phyloP scores from a whole-genome alignment of 2,113 vertebrate genomes.

The Danionella cerebrum region DNA sequence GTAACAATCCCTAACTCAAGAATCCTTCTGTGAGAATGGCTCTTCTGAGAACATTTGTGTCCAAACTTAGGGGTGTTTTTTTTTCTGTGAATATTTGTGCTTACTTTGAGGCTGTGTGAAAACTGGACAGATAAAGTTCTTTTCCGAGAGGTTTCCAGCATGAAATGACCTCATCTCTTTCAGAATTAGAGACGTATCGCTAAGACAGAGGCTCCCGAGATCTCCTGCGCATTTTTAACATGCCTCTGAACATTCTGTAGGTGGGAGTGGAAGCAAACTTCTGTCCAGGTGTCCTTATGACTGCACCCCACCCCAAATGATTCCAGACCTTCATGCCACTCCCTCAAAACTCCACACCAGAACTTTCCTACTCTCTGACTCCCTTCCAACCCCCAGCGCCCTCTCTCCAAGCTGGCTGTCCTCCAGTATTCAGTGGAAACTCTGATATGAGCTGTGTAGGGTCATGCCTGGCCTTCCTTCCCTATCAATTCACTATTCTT shows the following conservation, averaged over 20 bases:
- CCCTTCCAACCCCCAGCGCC: neutral
- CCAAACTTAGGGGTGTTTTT: neutral
- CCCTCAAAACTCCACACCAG: neutral
- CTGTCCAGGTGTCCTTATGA: constrained; percentile 4
- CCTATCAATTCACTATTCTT: constrained; percentile 8
- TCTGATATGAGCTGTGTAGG: constrained; percentile 35
- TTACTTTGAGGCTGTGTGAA: neutral
- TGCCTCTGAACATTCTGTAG: neutral
- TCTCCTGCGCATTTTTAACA: constrained; percentile 2
- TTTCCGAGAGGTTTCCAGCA: neutral
- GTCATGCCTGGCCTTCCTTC: constrained; percentile 12
- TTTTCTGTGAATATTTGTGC: neutral
- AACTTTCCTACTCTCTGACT: neutral
- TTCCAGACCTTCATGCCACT: constrained; percentile 9
- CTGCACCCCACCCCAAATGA: neutral
- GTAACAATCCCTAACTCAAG: too few relatives aligned
- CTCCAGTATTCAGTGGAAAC: constrained; percentile 35
- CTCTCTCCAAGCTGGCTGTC: neutral
- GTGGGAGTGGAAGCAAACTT: neutral
- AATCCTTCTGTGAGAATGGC: too few relatives aligned
- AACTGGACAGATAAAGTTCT: neutral
- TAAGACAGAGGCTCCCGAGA: constrained; percentile 2
- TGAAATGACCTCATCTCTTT: neutral
- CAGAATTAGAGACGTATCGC: constrained; percentile 13
- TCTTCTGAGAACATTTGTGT: neutral